Evolutionary conservation across 2,797 vertebrate species (phyloP), one percentile per base, ranked within the genome.

Genomic region (Spheniscus humboldti): DNA sequence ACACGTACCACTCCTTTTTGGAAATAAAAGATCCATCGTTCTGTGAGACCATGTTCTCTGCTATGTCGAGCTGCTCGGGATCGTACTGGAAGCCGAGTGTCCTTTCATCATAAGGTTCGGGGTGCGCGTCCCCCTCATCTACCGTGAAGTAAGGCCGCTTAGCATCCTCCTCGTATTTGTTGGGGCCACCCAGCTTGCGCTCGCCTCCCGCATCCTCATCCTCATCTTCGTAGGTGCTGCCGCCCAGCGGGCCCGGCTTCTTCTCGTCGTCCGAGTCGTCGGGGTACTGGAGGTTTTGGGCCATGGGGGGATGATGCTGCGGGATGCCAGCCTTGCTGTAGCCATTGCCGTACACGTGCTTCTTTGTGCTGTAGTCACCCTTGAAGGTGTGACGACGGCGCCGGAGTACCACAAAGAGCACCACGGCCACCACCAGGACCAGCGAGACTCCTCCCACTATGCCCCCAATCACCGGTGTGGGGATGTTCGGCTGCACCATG

Each of bases 1-100:
- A 99, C 98, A 99, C 99, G 39, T 99, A 99, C 99, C 99, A 99
- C 98, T 99, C 99, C 98, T 99, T 99, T 99, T 99, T 99, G 98
- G 99, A 99, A 98, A 99, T 99, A 97, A 99, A 99, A 91, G 99
- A 99, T 96, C 99, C 99, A 80, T 99, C 99, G 93, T 99, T 99
- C 98, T 99, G 99, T 96, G 99, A 99, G 94, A 99, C 99, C 99
- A 99, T 99, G 98, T 99, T 99, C 62, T 99, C 99, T 6, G 99
- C 98, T 92, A 99, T 98, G 98, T 99, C 99, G 79, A 98, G 98
- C 35, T 99, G 98, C 97, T 99, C 99, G 3, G 99, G 98, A 98
- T 99, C 99, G 16, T 99, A 99, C 97, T 99, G 99, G 98, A 99
- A 99, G 88, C 98, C 98, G 92, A 99, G 99, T 98, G 99, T 99